Evolutionary conservation across 2,797 vertebrate genomes (phyloP), one percentile per base, ranked within the genome.

Genomic region (Silurus lanzhouensis): DNA sequence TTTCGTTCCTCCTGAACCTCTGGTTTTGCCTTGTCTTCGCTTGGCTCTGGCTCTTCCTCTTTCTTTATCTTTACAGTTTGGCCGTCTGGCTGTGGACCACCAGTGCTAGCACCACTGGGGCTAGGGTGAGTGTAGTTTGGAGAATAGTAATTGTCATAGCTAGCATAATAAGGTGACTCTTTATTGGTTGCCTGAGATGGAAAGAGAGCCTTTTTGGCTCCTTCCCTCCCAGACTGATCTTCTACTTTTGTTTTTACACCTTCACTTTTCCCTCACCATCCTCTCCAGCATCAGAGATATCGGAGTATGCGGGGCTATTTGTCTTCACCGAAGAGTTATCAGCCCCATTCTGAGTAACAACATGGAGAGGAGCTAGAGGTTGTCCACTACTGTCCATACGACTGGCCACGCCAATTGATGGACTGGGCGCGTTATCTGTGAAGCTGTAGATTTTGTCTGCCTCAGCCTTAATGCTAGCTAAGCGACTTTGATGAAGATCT

Each of bases 381-480:
- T 98, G 97, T 14, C 96, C 94, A 1, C 92, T 92, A 78, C 93
- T 97, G 79, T 99, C 98, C 78, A 98, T 94, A 86, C 98, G 96
- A 93, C 97, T 98, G 74, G 95, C 95, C 60, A 96, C 94, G 46
- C 97, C 96, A 0, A 99, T 99, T 31, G 97, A 99, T 0, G 98
- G 98, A 91, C 98, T 99, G 0, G 98, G 98, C 8, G 98, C 97
- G 0, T 99, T 99, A 92, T 99, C 98, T 0, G 97, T 98, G 91
- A 99, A 99, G 92, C 98, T 99, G 92, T 99, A 99, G 90, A 99
- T 98, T 92, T 99, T 99, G 91, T 99, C 98, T 0, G 98, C 98
- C 92, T 99, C 98, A 0, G 98, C 98, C 92, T 99, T 99, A 86
- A 99, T 99, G 92, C 98, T 99, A 55, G 98, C 98, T 0, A 99